Evolutionary conservation across 2,797 vertebrate genomes (phyloP), one percentile per base, ranked within the genome.

Genomic region (Yasuhikotakia modesta): DNA sequence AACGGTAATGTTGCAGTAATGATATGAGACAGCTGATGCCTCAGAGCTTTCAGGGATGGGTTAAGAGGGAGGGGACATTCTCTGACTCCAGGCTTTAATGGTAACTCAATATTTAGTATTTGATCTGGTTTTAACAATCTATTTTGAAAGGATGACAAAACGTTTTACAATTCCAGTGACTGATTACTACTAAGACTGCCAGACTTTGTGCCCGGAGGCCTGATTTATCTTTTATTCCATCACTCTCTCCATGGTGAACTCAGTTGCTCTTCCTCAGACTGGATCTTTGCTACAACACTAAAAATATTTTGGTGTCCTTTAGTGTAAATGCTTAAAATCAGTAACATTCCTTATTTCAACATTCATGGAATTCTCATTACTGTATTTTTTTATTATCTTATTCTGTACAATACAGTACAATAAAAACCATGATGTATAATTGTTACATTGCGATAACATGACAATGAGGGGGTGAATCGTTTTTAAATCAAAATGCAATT

Each of bases 71-170:
- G 81, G 72, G 19, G 50, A 71, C 81, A 87, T 86, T 86, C 84
- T 84, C 78, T 83, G 86, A 83, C 87, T 85, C 81, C 83, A 78
- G 67, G 83, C 82, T 84, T 84, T 83, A 86, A 81, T 84, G 76
- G 87, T 87, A 89, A 90, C 85, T 67, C n/a, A 81, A 87, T 71
- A 81, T 79, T 61, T 43, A 70, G 83, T 81, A 84, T 88, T 87
- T 87, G 83, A 88, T 87, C 80, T 88, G 87, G 86, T 87, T 87
- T 86, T 73, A 87, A 84, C 65, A 83, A 84, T 89, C 89, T 89
- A 90, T 90, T 91, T 89, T 86, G 79, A 88, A 87, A 84, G 70
- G 69, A 89, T 89, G 88, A 89, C 87, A 87, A 84, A 83, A 82
- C 69, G 24, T 86, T 88, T 78, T 70, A 86, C 77, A 76, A 81